Percentiles rank a stretch among this genome's conserved stretches.
These are phyloP conservation scores for Acanthosoma haemorrhoidale DNA, from an alignment of 2,888 invertebrate genomes.

Conservation along the genomic window DNA sequence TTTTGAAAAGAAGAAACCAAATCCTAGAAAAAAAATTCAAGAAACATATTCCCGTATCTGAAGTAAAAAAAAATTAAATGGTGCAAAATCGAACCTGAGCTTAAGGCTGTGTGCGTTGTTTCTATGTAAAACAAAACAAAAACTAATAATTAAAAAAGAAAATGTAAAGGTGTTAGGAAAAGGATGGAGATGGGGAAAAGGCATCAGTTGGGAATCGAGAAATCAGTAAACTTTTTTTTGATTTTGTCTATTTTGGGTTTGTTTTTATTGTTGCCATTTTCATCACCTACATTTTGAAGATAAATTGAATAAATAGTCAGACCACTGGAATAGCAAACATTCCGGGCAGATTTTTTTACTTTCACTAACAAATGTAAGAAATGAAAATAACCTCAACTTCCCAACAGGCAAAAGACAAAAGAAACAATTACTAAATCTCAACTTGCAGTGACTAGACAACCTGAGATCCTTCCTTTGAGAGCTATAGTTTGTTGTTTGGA, in stretches of 20 bases:
- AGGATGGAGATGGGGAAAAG: not conserved
- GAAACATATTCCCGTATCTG: not conserved
- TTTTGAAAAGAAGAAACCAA: not conserved
- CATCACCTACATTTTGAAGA: not conserved
- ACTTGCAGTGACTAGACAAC: slow-evolving; percentile 10
- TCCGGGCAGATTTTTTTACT: not conserved
- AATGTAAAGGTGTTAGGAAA: not conserved
- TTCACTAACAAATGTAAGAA: not conserved
- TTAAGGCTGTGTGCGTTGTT: slow-evolving; percentile 13
- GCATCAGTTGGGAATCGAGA: not conserved
- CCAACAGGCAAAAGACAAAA: not conserved
- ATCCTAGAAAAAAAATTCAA: not conserved
- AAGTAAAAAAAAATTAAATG: slow-evolving; percentile 7
- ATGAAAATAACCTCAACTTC: not conserved
- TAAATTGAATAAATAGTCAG: too few species aligned
- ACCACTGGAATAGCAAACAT: not conserved
- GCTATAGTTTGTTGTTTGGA: too few species aligned
- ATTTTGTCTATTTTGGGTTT: not conserved
- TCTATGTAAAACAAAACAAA: slow-evolving; percentile 3
- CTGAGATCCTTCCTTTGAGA: not conserved
- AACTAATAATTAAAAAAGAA: not conserved
- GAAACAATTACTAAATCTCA: not conserved
- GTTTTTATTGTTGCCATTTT: not conserved
- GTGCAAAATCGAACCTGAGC: slow-evolving; percentile 29
- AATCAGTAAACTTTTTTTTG: not conserved